Base-by-base conservation (phyloP, 2,113 vertebrate genomes). In the Laterallus jamaicensis region DNA sequence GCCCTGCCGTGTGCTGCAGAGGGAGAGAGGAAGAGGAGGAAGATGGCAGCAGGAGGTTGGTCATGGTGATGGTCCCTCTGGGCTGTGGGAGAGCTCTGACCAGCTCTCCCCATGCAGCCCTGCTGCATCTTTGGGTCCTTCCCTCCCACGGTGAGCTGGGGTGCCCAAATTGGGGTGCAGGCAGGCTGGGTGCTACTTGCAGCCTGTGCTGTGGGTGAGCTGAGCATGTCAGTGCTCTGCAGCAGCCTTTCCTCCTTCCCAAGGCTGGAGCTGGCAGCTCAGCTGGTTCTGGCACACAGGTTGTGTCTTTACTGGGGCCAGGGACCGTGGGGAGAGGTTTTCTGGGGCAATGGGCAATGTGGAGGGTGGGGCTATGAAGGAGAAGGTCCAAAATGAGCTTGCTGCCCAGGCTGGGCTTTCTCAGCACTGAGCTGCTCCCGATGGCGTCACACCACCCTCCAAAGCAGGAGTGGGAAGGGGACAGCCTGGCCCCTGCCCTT, bases 321-420 rank as follows among this genome's bases (percentile, higher is more conserved):
- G 44, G n/a, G 37, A 19, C 37, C 20, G 35, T 2, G 17, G 13
- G 3, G 4, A 2, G 35, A 26, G 31, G 15, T 16, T 67, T 31
- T 31, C 42, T 1, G 3, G 2, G 2, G 63, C 2, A 19, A 15
- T 1, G 1, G 29, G 20, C 15, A 8, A 1, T 0, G 3, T 0
- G 3, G 39, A 2, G 2, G n/a, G 6, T 15, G 18, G 35, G 31
- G 50, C 39, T 55, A 14, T 1, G 16, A 2, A 12, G 35, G 44
- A 47, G 21, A 52, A 11, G 20, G 17, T 73, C 31, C 6, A 9
- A 40, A 52, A 8, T 62, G 32, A 39, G 40, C 3, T 22, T 40
- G 15, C n/a, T 79, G 80, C 16, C n/a, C 32, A 13, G 18, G 24
- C 11, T 78, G 32, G 35, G 60, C 15, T 86, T 49, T 31, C 42